Conservation (phyloP, 1,140 invertebrate species). For the Uloborus diversus region DNA sequence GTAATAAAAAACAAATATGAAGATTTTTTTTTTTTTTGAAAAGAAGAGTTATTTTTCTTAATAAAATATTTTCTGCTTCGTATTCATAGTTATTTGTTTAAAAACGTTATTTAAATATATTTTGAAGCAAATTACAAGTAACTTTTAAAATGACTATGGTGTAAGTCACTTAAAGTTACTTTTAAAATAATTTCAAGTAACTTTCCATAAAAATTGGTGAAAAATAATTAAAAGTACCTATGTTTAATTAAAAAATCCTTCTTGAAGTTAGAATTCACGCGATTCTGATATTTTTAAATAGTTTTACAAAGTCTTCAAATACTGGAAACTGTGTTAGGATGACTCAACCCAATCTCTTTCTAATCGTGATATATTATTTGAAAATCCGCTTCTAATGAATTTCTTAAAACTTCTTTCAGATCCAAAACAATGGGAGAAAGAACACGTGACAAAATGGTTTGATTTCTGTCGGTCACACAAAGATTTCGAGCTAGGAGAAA, state of each 20-base stretch:
- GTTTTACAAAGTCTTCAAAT: neutral
- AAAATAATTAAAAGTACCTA: neutral
- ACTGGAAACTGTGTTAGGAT: neutral
- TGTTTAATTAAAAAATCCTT: neutral
- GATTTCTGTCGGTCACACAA: neutral
- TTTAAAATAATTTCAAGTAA: too few relatives aligned
- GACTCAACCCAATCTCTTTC: neutral
- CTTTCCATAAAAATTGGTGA: too few relatives aligned
- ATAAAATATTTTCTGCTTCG: too few relatives aligned
- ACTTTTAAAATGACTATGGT: too few relatives aligned
- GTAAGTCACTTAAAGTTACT: too few relatives aligned
- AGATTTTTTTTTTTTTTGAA: too few relatives aligned
- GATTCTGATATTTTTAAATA: neutral
- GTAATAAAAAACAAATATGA: too few relatives aligned
- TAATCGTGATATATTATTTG: neutral
- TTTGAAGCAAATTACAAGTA: too few relatives aligned
- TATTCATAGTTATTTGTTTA: too few relatives aligned
- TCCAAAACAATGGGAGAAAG: neutral
- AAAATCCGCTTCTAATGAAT: neutral
- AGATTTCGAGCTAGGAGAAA: neutral
- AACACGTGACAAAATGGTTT: neutral
- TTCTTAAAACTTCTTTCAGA: neutral
- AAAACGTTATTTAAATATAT: too few relatives aligned
- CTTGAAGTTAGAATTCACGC: neutral
- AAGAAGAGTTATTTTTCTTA: too few relatives aligned